A percentile compares a stretch with the other conserved stretches of the same genome.
Evolutionary conservation across 2,888 invertebrate species (phyloP).

Genomic region (Euspilapteryx auroguttella): DNA sequence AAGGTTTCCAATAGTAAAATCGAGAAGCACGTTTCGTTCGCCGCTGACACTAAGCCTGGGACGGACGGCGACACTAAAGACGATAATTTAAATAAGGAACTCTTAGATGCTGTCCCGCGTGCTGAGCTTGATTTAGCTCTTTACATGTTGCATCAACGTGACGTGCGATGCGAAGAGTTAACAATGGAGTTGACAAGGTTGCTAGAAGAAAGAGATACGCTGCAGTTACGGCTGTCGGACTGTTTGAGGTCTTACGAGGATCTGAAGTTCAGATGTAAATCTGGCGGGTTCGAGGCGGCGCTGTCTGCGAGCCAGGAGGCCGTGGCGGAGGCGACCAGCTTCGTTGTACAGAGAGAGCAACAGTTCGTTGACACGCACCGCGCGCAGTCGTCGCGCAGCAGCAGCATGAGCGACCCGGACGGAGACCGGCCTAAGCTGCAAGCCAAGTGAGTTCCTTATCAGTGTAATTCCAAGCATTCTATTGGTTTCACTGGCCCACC

Average conservation of each 20-base stretch:
- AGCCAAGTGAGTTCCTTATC: conserved; percentile 36
- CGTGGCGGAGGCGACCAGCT: conserved; percentile 24
- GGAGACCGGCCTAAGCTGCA: conserved; percentile 43
- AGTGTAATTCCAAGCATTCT: conserved; percentile 1
- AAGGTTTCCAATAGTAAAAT: conserved; percentile 29
- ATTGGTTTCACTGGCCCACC: too few species aligned
- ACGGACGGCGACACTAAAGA: conserved; percentile 13
- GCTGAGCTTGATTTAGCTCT: conserved; percentile 78
- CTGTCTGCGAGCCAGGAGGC: conserved; percentile 24
- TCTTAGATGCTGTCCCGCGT: conserved; percentile 44
- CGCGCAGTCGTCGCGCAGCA: conserved; percentile 34
- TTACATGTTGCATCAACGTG: conserved; percentile 84
- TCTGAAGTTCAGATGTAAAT: conserved; percentile 24
- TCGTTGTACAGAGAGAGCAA: conserved; percentile 25
- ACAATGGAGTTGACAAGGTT: conserved; percentile 82
- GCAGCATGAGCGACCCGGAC: conserved; percentile 41
- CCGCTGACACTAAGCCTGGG: conserved; percentile 38
- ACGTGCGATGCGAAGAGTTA: conserved; percentile 83
- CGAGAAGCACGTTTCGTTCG: conserved; percentile 47
- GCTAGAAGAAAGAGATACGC: conserved; percentile 81
- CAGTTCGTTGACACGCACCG: conserved; percentile 35
- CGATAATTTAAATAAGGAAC: conserved; percentile 19
- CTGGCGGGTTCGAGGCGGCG: conserved; percentile 22
- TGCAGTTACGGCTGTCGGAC: conserved; percentile 81
- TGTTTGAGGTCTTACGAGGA: conserved; percentile 74